Evolutionary conservation across 2,113 vertebrate species (phyloP).

Genomic region (Bubo blakistoni): DNA sequence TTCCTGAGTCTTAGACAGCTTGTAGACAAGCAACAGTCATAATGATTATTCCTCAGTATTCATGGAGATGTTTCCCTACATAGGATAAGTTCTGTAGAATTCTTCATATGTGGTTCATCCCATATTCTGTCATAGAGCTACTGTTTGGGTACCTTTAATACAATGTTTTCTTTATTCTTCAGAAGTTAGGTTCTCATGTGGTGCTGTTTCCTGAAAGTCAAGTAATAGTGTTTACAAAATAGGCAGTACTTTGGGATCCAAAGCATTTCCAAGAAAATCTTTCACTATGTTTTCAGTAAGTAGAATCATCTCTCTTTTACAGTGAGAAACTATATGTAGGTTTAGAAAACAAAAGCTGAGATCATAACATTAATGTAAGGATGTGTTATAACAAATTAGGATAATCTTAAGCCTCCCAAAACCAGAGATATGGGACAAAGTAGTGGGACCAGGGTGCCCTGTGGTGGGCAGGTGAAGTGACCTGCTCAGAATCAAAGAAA

Average conservation of each 20-base stretch:
- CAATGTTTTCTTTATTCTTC: background rate
- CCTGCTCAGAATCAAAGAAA: background rate
- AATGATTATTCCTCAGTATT: background rate
- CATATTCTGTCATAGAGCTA: background rate
- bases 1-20: background rate
- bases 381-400: background rate
- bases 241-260: background rate
- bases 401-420: background rate
- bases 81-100: background rate
- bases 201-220: background rate
- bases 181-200: background rate
- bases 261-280: background rate
- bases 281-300: background rate
- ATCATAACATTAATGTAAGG: background rate
- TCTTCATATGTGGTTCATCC: background rate
- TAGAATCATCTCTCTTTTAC: background rate
- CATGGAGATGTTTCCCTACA: background rate
- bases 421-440: background rate
- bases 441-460: background rate
- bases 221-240: background rate
- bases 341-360: background rate
- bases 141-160: background rate
- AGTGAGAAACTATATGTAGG: background rate
- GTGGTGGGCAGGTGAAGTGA: background rate
- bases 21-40: background rate